Base-by-base conservation (phyloP, 2,797 vertebrate species). In the Tragelaphus eurycerus region DNA sequence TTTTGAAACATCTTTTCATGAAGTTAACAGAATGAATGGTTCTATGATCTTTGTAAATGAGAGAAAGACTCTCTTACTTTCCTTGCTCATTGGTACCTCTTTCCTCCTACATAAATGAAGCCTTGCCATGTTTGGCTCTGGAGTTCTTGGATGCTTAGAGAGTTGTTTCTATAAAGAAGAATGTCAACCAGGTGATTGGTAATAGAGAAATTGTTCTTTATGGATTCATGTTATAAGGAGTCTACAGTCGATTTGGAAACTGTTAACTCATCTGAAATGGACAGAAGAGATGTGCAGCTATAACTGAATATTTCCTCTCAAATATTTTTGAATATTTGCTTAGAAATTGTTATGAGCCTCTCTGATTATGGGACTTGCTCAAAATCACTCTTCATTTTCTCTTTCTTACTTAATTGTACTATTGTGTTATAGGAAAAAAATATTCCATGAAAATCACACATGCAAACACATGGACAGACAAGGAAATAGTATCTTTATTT, bases 51-150 rank as follows among this genome's bases (percentile, higher is more conserved):
- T 4, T 62, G 54, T 55, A n/a, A 86, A 38, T 23, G 16, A 64
- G 62, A 64, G 62, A 64, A n/a, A 64, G 48, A 3, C n/a, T 67
- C 21, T 19, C 17, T 13, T 8, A 11, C 17, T 74, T 59, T 12
- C 1, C 9, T 12, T 71, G 10, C 17, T 57, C 10, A 54, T 25
- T 2, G 2, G 4, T 76, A 46, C 0, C 19, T 38, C n/a, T 13
- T 11, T 59, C 25, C 27, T 29, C 9, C 31, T 12, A 46, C 3
- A 38, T 1, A 7, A 1, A 17, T 12, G n/a, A 50, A 93, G 9
- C 21, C 11, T 46, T 23, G 7, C 10, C 38, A 52, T 48, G 34
- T 23, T 81, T 87, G 6, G 0, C 54, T 87, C 9, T 83, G n/a
- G 15, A 86, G 83, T 52, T 57, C 48, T 4, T 29, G 27, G 57